Evolutionary conservation across 2,888 invertebrate species (phyloP).

Genomic region (Ochropleura plecta): DNA sequence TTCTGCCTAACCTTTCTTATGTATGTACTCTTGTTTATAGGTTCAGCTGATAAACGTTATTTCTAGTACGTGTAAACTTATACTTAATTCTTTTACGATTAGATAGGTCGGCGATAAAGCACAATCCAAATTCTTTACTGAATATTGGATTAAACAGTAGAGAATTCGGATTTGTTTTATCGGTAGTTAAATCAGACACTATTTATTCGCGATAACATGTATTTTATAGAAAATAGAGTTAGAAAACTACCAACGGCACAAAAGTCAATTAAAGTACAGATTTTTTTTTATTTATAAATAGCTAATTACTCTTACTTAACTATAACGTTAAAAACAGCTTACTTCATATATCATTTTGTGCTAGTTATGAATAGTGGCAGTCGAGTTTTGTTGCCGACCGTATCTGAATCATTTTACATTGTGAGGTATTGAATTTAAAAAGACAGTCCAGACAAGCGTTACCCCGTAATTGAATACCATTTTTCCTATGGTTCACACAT

Average conservation of each 20-base stretch:
- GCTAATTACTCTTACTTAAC: neutral
- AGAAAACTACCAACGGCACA: neutral
- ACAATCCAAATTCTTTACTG: too few relatives aligned
- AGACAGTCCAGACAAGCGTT: neutral
- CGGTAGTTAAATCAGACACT: slow-evolving; percentile 16
- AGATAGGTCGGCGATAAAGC: slow-evolving; percentile 24
- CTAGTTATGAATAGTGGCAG: neutral
- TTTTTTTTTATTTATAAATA: neutral
- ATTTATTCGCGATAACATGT: slow-evolving; percentile 15
- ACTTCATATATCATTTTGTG: neutral
- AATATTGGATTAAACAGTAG: slow-evolving; percentile 1
- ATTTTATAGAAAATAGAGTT: neutral
- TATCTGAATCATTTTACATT: neutral
- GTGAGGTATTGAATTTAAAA: neutral
- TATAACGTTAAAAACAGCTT: neutral
- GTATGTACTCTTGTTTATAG: slow-evolving; percentile 7
- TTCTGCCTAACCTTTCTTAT: too few relatives aligned
- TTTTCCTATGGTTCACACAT: neutral
- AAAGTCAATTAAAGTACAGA: neutral
- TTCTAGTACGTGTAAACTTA: slow-evolving; percentile 5
- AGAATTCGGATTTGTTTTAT: slow-evolving; percentile 32
- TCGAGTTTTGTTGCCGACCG: neutral
- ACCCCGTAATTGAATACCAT: neutral
- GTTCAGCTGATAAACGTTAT: slow-evolving; percentile 24
- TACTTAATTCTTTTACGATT: slow-evolving; percentile 36